phyloP scores from a whole-genome alignment of 2,888 invertebrate genomes.

The Desoria tigrina region DNA sequence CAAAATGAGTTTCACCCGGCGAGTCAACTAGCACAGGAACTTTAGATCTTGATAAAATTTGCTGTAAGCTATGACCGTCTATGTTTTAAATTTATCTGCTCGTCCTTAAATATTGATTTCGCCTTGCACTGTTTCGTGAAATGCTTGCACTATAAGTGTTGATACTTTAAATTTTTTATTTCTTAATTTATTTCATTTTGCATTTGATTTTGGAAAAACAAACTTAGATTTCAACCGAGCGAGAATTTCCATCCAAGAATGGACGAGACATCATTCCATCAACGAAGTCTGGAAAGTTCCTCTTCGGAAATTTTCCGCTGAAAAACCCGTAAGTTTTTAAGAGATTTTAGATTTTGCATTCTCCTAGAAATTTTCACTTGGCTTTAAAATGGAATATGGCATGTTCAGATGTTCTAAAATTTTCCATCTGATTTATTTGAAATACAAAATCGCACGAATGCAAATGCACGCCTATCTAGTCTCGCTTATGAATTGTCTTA shows the following conservation, averaged over 20 bases:
- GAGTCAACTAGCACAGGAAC: too few relatives aligned
- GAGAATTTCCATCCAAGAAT: conserved; percentile 51
- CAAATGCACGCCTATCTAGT: too few relatives aligned
- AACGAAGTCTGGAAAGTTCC: conserved; percentile 52
- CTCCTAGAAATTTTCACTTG: too few relatives aligned
- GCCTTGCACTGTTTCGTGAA: neutral
- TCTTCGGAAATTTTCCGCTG: conserved; percentile 48
- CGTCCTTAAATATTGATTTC: too few relatives aligned
- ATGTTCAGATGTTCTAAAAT: too few relatives aligned
- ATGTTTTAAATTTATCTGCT: neutral
- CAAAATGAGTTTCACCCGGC: too few relatives aligned
- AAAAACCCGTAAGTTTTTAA: conserved; percentile 50
- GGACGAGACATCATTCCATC: conserved; percentile 51
- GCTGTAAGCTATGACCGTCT: neutral
- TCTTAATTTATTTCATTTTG: neutral
- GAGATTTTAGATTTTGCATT: too few relatives aligned
- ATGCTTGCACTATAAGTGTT: neutral
- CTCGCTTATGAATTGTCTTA: too few relatives aligned
- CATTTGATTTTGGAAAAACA: neutral
- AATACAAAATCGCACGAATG: too few relatives aligned
- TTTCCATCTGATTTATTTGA: too few relatives aligned
- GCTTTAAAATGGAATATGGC: too few relatives aligned
- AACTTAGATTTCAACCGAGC: conserved; percentile 53
- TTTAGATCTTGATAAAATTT: too few relatives aligned
- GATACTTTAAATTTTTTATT: neutral